Evolutionary conservation across 2,797 vertebrate genomes (phyloP), one percentile per base, ranked within the genome.

Genomic region (Hafferia zeledoni): DNA sequence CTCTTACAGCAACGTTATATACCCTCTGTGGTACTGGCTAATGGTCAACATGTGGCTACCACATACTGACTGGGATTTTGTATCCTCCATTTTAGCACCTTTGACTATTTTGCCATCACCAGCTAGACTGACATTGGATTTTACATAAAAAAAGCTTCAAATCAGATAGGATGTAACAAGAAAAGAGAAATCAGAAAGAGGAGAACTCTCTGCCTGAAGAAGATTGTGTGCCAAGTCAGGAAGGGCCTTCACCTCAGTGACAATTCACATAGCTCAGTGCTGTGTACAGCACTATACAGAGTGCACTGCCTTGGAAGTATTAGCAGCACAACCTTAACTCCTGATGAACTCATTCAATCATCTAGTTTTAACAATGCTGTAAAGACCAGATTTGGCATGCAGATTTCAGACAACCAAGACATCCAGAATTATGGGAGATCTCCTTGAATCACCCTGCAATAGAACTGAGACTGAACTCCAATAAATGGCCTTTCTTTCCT

Each of bases 221-320:
- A 43, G 14, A 17, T 10, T 25, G 4, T 31, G 30, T 1, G 1
- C 44, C 52, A 43, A 5, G 6, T 18, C 3, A 19, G 60, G 19
- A 24, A 77, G 31, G 9, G 35, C 55, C 68, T 55, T 59, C n/a
- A 59, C 27, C 19, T 63, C 39, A 61, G 63, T 43, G 57, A 65
- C 13, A 25, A n/a, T 16, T 43, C 35, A 30, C 3, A 0, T 13
- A 57, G 18, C 47, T 17, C 49, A 20, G 18, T n/a, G 49, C 59
- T 76, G 25, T 8, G 20, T 22, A 20, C 33, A 55, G 46, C 27
- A 31, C 44, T 27, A 12, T 4, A 17, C 35, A 49, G 50, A 33
- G 47, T 1, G 1, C 61, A 37, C 12, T 24, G 61, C 23, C 20
- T 1, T 15, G 17, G 20, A 39, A 37, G 2, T 10, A 37, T 27